Conservation (phyloP, 2,113 vertebrate species). For the Blennius ocellaris region DNA sequence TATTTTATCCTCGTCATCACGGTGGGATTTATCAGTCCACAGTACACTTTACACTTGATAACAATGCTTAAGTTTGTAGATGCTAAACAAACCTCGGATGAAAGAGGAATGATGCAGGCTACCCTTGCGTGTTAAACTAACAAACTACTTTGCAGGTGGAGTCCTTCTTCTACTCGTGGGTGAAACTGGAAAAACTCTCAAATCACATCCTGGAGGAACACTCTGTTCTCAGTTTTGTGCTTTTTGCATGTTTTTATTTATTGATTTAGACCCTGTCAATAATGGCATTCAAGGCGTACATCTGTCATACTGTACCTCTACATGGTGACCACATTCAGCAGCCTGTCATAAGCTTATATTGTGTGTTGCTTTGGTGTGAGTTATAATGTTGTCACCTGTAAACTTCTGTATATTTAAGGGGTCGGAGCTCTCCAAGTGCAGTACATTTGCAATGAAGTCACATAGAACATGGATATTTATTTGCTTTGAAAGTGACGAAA, state of each 20-base stretch:
- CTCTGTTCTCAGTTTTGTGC: conserved; percentile 6
- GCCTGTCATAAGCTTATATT: conserved; percentile 45
- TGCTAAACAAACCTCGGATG: no score
- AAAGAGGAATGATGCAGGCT: no score
- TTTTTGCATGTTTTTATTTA: conserved; percentile 67
- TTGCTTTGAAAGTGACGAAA: conserved; percentile 55
- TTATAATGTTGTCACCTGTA: conserved; percentile 53
- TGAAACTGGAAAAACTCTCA: no score
- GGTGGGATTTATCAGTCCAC: no score
- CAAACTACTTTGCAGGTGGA: no score
- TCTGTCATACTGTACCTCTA: conserved; percentile 46
- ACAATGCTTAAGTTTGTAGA: no score
- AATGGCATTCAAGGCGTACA: conserved; percentile 37
- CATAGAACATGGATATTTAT: conserved; percentile 61
- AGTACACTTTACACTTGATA: no score
- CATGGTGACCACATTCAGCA: conserved; percentile 38
- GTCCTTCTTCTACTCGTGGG: no score
- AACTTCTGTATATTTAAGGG: conserved; percentile 48
- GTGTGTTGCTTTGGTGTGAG: conserved; percentile 63
- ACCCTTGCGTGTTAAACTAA: no score
- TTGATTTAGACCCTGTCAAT: conserved; percentile 46
- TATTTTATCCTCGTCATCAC: no score
- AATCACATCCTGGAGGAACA: neutral
- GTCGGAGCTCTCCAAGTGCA: conserved; percentile 52
- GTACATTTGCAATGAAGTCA: conserved; percentile 56